Base-by-base conservation (phyloP, 2,888 invertebrate species). In the Acronicta psi region DNA sequence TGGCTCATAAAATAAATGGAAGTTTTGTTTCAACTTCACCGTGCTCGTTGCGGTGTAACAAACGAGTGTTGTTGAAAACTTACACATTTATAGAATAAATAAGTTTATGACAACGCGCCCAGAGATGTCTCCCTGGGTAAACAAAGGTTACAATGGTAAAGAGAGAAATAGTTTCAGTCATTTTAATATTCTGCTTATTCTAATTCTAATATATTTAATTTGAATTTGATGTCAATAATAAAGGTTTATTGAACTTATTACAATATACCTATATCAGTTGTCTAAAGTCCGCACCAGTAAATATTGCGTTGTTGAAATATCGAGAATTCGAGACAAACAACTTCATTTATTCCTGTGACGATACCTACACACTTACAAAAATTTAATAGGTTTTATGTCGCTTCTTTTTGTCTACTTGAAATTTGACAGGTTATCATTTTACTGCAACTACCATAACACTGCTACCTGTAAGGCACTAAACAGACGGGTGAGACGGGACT, bases 41-140 rank as follows among this genome's bases (percentile, higher is more conserved):
- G 16, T 53, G 46, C 41, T 40, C 50, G 59, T 51, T 58, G 51
- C 49, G 18, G 46, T 56, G 42, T 55, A 37, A 41, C 49, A 38
- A 42, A 77, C 42, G 54, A 59, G 59, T 69, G 54, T 58, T 54
- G 53, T 66, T 69, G 20, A 41, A 65, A 73, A 77, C 47, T 69
- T 52, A 18, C 38, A 57, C 44, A 61, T 73, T 62, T 73, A 69
- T 69, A 41, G 42, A 56, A 62, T 60, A 69, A 46, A 60, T 57
- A 59, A 57, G 17, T 38, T 49, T 40, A 17, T n/a, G 25, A 25
- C 20, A 34, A 43, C 47, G 23, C 17, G 20, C 45, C 29, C 37
- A 13, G 6, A 3, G 16, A 59, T 50, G 38, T 47, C 34, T 51
- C 56, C 52, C 44, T 23, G 43, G 42, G 38, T 37, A 37, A 13